phyloP scores from a whole-genome alignment of 1,140 invertebrate species.

The Argopecten irradians region DNA sequence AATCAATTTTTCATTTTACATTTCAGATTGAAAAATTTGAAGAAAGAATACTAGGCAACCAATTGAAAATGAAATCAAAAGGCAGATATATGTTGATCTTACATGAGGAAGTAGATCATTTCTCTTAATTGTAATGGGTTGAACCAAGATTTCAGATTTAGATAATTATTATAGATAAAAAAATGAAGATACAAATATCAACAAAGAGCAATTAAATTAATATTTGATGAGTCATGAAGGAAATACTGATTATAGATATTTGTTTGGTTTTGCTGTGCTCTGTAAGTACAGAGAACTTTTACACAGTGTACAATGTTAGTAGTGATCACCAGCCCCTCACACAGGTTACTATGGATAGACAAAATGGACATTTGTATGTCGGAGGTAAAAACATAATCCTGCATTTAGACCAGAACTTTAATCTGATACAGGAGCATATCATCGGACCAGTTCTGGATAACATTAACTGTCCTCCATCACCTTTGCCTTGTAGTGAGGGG shows the following conservation, averaged over 20 bases:
- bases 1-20: no score
- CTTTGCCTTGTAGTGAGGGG: not conserved
- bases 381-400: constrained; percentile 37
- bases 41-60: no score
- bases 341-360: constrained; percentile 28
- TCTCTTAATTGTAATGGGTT: no score
- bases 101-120: no score
- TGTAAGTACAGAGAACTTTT: not conserved
- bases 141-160: no score
- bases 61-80: no score
- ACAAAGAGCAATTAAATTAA: no score
- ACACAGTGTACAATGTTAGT: constrained; percentile 29
- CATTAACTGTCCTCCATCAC: constrained; percentile 26
- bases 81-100: no score
- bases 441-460: constrained; percentile 35
- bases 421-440: not conserved
- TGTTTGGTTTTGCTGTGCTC: not conserved
- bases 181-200: not conserved
- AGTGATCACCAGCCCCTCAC: constrained; percentile 27
- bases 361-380: constrained; percentile 33
- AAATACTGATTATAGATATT: not conserved
- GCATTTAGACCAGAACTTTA: constrained; percentile 33
- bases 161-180: not conserved
- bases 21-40: no score
- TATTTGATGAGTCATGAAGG: not conserved